Evolutionary conservation across 2,888 invertebrate species (phyloP), one percentile per base, ranked within the genome.

Genomic region (Andricus quercusramuli): DNA sequence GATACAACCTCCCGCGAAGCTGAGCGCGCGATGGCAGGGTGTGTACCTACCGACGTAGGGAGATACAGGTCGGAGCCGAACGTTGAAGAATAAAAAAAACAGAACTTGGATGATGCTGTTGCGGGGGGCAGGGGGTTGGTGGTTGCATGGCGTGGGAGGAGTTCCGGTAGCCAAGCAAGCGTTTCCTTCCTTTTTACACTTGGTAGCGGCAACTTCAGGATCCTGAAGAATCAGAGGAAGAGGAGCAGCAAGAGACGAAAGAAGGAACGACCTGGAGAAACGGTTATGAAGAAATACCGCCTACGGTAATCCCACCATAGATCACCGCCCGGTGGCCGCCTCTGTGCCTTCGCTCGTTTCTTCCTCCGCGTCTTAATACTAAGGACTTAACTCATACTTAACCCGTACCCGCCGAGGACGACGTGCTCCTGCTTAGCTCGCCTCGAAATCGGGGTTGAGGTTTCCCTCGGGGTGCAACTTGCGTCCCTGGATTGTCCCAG

Each of bases 201-300:
- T 74, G 51, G 74, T 56, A 67, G 67, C 41, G n/a, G 37, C 41
- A 32, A 56, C 74, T 56, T 32, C 74, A 32, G 81, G 80, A 74
- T 32, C 74, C 32, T 32, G 32, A 74, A 37, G 74, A 37, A 74
- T 32, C 25, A 25, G 25, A 74, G 56, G 17, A 47, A 47, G 56
- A 56, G 56, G 32, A 74, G 51, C 25, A 56, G 56, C n/a, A 56
- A 32, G 83, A 59, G 51, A 70, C 62, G 78, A 64, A 77, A 70
- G 80, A 84, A 83, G 84, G 81, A 83, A 82, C 81, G 83, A 84
- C 83, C 82, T 81, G 74, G 80, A 84, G 82, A 84, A 84, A 84
- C 83, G 81, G 83, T 92, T 92, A 92, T 92, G 92, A 92, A 92
- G 92, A 92, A 92, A 92, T 92, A 92, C 92, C 92, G 92, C 90